Conservation (phyloP, 2,888 invertebrate species). For the Allacma fusca region DNA sequence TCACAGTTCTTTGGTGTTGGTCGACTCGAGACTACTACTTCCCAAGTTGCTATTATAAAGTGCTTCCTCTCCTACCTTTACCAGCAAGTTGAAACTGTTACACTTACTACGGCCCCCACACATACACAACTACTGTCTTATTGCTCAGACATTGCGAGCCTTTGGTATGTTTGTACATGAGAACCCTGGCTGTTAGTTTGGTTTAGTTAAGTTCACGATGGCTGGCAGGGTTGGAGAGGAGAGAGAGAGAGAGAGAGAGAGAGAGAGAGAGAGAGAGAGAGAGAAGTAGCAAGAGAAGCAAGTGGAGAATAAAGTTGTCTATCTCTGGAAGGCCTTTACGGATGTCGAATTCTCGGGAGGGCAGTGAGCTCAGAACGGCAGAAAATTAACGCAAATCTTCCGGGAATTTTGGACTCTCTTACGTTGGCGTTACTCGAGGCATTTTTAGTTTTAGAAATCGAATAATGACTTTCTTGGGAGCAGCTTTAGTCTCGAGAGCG, state of each 20-base stretch:
- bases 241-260: no score
- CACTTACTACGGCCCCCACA: neutral
- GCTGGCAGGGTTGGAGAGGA: conserved; percentile 37
- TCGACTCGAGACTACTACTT: conserved; percentile 16
- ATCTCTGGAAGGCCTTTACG: conserved; percentile 59
- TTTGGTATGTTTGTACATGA: conserved; percentile 13
- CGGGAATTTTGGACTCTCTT: conserved; percentile 61
- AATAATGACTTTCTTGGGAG: conserved; percentile 63
- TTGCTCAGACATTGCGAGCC: neutral
- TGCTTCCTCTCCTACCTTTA: neutral
- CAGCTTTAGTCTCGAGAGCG: conserved; percentile 59
- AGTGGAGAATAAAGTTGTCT: conserved; percentile 53
- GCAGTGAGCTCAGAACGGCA: conserved; percentile 79
- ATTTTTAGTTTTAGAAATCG: conserved; percentile 63
- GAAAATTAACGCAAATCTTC: conserved; percentile 74
- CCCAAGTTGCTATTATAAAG: conserved; percentile 14
- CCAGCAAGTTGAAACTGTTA: neutral
- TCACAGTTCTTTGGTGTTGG: conserved; percentile 32
- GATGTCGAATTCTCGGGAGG: conserved; percentile 68
- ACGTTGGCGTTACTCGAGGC: conserved; percentile 61
- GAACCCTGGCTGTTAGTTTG: conserved; percentile 24
- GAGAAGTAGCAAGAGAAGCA: conserved; percentile 32
- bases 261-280: conserved; percentile 36
- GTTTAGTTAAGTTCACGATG: conserved; percentile 22
- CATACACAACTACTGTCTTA: conserved; percentile 14